Evolutionary conservation across 2,797 vertebrate genomes (phyloP), one percentile per base, ranked within the genome.

Genomic region (Anguilla anguilla): DNA sequence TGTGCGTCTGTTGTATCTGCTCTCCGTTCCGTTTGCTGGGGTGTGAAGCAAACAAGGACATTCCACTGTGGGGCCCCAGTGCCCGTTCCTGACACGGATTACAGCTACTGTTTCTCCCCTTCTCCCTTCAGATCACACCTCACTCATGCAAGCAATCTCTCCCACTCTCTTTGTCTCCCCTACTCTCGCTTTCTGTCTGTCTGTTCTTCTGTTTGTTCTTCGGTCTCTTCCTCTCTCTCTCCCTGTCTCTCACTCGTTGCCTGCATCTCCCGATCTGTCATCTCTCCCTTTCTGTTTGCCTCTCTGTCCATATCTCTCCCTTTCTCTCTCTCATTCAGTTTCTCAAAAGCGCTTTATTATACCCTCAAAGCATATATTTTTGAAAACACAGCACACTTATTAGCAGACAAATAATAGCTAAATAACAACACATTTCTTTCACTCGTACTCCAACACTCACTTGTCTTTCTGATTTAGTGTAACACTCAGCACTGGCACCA

Each of bases 21-120:
- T 81, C 77, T 22, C 43, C 19, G 39, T 43, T 81, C 77, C 31
- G 77, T 49, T 49, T 81, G 77, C 77, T 25, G 77, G 77, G 43
- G 77, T 81, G 77, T 81, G 77, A 81, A 81, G 13, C 77, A 81
- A 81, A 81, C 77, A 81, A 81, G 77, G 6, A 49, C 77, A 81
- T 81, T 81, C 77, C 77, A 81, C 17, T 6, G 43, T 22, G 77
- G 11, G 77, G 77, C 77, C 77, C 77, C 77, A 81, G 17, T 22
- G 77, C 77, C 77, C 43, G 17, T 49, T 46, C 77, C 77, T 81
- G 77, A 46, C 77, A 81, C 17, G 39, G 74, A 13, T 79, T 46
- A 79, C 28, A 79, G 72, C 31, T 46, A 39, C 74, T 15, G 43
- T 49, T 17, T 43, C 43, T 31, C 74, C 19, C 74, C 35, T 31